Conservation (phyloP, 2,113 vertebrate genomes). For the Peucedramus taeniatus region DNA sequence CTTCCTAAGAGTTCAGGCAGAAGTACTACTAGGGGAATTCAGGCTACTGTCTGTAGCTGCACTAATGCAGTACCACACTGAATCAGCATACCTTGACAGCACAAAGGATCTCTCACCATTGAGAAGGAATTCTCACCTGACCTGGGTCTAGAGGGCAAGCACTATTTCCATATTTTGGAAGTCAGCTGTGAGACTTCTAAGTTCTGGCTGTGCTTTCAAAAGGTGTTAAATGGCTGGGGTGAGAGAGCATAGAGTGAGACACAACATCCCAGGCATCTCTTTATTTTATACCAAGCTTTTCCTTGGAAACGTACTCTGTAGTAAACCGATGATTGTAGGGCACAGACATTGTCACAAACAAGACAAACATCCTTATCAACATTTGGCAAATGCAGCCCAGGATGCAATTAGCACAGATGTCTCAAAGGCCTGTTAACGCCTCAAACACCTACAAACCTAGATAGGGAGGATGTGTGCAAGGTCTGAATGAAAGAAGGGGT, state of each 20-base stretch:
- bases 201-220: not conserved
- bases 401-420: not conserved
- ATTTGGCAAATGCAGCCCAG: not conserved
- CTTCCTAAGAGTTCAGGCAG: not conserved
- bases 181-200: not conserved
- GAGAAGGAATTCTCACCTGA: not conserved
- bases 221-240: not conserved
- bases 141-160: not conserved
- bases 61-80: not conserved
- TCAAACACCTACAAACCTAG: not conserved
- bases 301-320: not conserved
- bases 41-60: not conserved
- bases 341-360: not conserved
- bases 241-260: not conserved
- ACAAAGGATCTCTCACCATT: not conserved
- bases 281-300: not conserved
- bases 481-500: not conserved
- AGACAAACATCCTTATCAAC: not conserved
- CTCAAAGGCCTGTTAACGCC: not conserved
- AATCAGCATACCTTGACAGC: not conserved
- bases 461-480: not conserved
- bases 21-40: not conserved
- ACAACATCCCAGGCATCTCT: not conserved
- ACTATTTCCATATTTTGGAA: fast-evolving
- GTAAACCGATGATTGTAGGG: not conserved